phyloP scores from a whole-genome alignment of 2,888 invertebrate species.

The Bellardia pandia region DNA sequence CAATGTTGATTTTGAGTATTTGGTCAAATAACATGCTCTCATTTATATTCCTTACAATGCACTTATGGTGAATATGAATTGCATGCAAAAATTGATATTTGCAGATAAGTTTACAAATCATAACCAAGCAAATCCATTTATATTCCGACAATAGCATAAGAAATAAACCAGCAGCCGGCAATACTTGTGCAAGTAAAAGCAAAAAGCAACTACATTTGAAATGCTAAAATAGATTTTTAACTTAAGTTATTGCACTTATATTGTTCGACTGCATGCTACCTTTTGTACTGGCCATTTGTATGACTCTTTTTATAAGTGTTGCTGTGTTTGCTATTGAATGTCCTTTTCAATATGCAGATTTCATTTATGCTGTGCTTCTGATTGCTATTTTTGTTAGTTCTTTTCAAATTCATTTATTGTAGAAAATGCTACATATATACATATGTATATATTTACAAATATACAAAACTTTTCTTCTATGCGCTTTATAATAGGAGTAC shows the following conservation, averaged over 20 bases:
- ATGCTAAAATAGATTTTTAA: slow-evolving; percentile 19
- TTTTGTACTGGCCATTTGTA: slow-evolving; percentile 15
- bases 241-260: slow-evolving; percentile 13
- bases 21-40: background rate
- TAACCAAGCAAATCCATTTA: background rate
- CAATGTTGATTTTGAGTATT: slow-evolving; percentile 11
- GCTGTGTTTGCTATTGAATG: background rate
- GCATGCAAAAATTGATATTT: background rate
- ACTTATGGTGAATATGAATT: background rate
- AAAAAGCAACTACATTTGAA: background rate
- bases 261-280: slow-evolving; percentile 1
- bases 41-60: background rate
- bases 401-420: background rate
- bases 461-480: too few species aligned
- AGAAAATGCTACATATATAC: background rate
- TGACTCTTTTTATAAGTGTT: background rate
- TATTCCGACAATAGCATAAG: too few species aligned
- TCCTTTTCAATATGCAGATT: slow-evolving; percentile 24
- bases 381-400: background rate
- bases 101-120: slow-evolving; percentile 16
- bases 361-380: background rate
- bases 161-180: background rate
- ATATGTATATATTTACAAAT: too few species aligned
- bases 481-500: too few species aligned
- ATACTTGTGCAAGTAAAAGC: background rate